These are phyloP conservation scores for Zaprionus nigranus DNA, from an alignment of 1,140 invertebrate species.

Conservation along the genomic window DNA sequence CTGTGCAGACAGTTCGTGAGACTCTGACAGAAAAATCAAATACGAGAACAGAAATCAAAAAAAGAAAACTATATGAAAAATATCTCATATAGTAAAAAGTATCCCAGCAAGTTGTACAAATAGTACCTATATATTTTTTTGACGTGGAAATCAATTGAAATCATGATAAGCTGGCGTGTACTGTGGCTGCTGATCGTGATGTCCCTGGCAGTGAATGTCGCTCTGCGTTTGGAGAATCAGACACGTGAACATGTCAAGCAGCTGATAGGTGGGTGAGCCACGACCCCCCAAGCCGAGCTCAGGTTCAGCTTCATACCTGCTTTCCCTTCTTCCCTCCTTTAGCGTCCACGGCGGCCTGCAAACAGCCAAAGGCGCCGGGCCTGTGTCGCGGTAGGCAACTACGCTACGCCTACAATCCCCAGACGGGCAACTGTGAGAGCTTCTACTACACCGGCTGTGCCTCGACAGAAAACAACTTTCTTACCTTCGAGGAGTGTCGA, in stretches of 20 bases:
- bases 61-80: background rate
- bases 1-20: slow-evolving; percentile 31
- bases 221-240: slow-evolving; percentile 60
- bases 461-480: slow-evolving; percentile 73
- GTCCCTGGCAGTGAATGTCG: background rate
- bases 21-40: slow-evolving; percentile 16
- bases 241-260: slow-evolving; percentile 47
- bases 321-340: background rate
- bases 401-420: slow-evolving; percentile 73
- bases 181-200: slow-evolving; percentile 34
- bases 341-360: slow-evolving; percentile 72
- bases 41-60: slow-evolving; percentile 3
- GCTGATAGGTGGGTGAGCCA: slow-evolving; percentile 37
- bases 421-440: slow-evolving; percentile 73
- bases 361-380: slow-evolving; percentile 69
- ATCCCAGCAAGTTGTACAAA: background rate
- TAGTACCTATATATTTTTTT: slow-evolving; percentile 16
- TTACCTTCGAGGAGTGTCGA: slow-evolving; percentile 80
- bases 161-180: slow-evolving; percentile 33
- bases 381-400: slow-evolving; percentile 65
- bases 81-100: background rate
- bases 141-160: slow-evolving; percentile 15
- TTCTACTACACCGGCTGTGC: slow-evolving; percentile 77
- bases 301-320: no score
- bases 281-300: background rate